These are phyloP conservation scores for Microcebus murinus DNA, from an alignment of 2,113 vertebrate species.

Conservation along the genomic window DNA sequence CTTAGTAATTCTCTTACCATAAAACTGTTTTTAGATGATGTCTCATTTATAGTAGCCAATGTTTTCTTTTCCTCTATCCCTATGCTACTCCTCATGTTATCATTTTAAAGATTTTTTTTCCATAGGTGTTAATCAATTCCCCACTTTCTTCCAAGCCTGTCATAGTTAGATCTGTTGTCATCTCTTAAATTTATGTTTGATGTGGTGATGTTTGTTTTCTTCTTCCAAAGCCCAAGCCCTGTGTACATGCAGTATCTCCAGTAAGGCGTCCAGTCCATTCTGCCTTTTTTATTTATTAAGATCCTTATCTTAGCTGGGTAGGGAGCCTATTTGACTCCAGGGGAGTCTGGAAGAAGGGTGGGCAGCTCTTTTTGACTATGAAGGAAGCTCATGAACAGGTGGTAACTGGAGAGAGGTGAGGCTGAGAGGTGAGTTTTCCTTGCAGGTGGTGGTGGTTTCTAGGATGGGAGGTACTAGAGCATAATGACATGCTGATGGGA, in stretches of 20 bases:
- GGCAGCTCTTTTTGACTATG: rapidly evolving
- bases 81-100: background rate
- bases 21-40: background rate
- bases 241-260: background rate
- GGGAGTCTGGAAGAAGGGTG: background rate
- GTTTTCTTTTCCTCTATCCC: background rate
- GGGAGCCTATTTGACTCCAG: background rate
- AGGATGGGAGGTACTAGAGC: background rate
- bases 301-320: background rate
- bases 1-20: background rate
- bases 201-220: background rate
- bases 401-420: background rate
- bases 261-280: background rate
- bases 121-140: background rate
- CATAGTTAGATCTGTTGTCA: background rate
- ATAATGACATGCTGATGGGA: background rate
- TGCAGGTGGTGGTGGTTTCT: background rate
- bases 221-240: background rate
- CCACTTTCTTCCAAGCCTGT: background rate
- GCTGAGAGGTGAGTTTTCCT: background rate
- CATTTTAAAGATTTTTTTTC: background rate
- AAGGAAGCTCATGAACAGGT: background rate
- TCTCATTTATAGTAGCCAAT: background rate
- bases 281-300: background rate
- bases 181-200: background rate